A percentile compares a stretch with the other conserved stretches of the same genome.
Conservation (phyloP, 2,113 vertebrate genomes). For the Protomyctophum bolini region DNA sequence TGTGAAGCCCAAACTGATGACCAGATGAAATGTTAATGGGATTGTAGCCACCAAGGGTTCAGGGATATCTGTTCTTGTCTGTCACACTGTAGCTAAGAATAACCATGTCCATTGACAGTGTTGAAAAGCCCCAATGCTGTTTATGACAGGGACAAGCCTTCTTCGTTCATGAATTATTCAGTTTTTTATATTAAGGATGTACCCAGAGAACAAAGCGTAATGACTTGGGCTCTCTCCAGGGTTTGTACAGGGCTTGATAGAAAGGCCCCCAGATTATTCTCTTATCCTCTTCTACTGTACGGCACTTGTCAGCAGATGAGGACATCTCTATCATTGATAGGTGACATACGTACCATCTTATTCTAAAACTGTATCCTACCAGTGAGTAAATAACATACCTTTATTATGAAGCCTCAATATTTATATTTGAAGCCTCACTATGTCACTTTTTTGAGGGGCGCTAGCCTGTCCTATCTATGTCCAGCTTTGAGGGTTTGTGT, state of each 20-base stretch:
- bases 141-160: constrained; percentile 53
- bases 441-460: too few relatives aligned
- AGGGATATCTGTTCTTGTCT: constrained; percentile 28
- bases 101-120: constrained; percentile 43
- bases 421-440: too few relatives aligned
- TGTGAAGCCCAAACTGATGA: constrained; percentile 47
- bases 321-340: constrained; percentile 53
- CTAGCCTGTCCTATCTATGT: too few relatives aligned
- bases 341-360: constrained; percentile 15
- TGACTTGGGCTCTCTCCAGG: constrained; percentile 57
- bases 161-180: constrained; percentile 71
- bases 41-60: constrained; percentile 35
- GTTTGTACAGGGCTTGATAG: constrained; percentile 47
- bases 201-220: constrained; percentile 60
- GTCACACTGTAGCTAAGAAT: constrained; percentile 67
- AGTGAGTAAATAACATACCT: constrained; percentile 15
- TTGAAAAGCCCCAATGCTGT: constrained; percentile 57
- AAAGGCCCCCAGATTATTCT: constrained; percentile 39
- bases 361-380: constrained; percentile 5
- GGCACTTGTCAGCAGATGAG: constrained; percentile 13
- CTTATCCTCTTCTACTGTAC: constrained; percentile 30
- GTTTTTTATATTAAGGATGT: constrained; percentile 56
- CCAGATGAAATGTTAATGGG: constrained; percentile 56
- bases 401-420: too few relatives aligned
- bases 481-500: too few relatives aligned